These are phyloP conservation scores for Lomographa bimaculata DNA, from an alignment of 2,888 invertebrate genomes.

Conservation along the genomic window DNA sequence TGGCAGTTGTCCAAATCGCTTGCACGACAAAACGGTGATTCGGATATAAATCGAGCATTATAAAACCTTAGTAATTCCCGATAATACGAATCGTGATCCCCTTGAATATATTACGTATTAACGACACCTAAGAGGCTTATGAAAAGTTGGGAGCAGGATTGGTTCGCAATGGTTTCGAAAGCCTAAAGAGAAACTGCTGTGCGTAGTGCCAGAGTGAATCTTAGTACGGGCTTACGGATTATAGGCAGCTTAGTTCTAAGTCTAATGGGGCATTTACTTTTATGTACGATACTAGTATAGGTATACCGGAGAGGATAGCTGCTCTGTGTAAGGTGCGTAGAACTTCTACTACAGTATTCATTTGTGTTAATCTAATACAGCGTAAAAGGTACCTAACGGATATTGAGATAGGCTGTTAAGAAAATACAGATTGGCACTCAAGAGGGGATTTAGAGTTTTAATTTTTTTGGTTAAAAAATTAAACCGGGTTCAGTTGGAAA, in stretches of 20 bases:
- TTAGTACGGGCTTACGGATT: constrained; percentile 11
- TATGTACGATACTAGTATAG: background rate
- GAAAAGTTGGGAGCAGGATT: constrained; percentile 28
- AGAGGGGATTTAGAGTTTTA: too few relatives aligned
- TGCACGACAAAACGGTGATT: constrained; percentile 23
- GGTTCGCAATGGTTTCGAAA: constrained; percentile 10
- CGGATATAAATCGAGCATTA: constrained; percentile 30
- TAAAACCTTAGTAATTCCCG: constrained; percentile 28
- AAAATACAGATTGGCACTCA: too few relatives aligned
- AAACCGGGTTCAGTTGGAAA: too few relatives aligned
- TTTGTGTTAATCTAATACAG: too few relatives aligned
- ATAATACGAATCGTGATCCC: constrained; percentile 30
- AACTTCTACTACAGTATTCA: too few relatives aligned
- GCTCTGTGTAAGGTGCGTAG: too few relatives aligned
- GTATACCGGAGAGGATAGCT: too few relatives aligned
- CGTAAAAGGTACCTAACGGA: too few relatives aligned
- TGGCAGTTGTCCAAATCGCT: constrained; percentile 40
- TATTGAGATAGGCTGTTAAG: too few relatives aligned
- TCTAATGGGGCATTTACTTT: constrained; percentile 13
- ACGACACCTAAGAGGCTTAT: constrained; percentile 37
- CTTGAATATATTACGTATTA: constrained; percentile 34
- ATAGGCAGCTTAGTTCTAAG: constrained; percentile 8
- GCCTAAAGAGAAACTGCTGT: constrained; percentile 4
- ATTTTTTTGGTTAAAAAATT: too few relatives aligned
- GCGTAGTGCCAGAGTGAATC: constrained; percentile 7